These are phyloP conservation scores for Antheraea yamamai DNA, from an alignment of 2,888 invertebrate species.

Conservation along the genomic window DNA sequence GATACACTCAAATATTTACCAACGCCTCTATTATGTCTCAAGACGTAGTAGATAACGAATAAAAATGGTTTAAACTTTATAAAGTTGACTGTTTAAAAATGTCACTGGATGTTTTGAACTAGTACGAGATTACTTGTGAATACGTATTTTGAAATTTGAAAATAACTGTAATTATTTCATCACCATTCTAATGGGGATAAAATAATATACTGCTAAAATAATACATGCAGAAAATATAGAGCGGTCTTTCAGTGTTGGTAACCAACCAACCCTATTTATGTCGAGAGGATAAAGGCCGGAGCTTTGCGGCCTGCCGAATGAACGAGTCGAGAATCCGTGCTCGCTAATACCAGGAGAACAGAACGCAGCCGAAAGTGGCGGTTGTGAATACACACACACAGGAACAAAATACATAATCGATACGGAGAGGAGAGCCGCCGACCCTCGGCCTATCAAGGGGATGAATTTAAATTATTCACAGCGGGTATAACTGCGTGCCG, in stretches of 20 bases:
- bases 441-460: slow-evolving; percentile 66
- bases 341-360: slow-evolving; percentile 64
- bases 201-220: too few species aligned
- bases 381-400: slow-evolving; percentile 46
- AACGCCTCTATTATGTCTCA: slow-evolving; percentile 34
- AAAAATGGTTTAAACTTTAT: slow-evolving; percentile 26
- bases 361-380: slow-evolving; percentile 58
- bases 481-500: slow-evolving; percentile 79
- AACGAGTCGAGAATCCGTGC: slow-evolving; percentile 68
- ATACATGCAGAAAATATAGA: not conserved
- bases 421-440: slow-evolving; percentile 47
- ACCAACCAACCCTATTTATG: slow-evolving; percentile 24
- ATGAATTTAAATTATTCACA: slow-evolving; percentile 82
- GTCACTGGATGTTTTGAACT: slow-evolving; percentile 50
- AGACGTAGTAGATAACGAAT: slow-evolving; percentile 28
- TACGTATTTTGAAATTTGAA: slow-evolving; percentile 36
- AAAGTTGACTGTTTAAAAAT: slow-evolving; percentile 29
- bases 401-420: slow-evolving; percentile 62
- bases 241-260: slow-evolving; percentile 12
- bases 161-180: slow-evolving; percentile 24
- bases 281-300: slow-evolving; percentile 18
- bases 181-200: not conserved
- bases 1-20: slow-evolving; percentile 48
- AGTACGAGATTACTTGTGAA: slow-evolving; percentile 56
- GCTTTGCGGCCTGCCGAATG: slow-evolving; percentile 68